Percentiles rank a stretch among this genome's conserved stretches.
These are phyloP conservation scores for Siphamia tubifer DNA, from an alignment of 2,113 vertebrate species.

Conservation along the genomic window DNA sequence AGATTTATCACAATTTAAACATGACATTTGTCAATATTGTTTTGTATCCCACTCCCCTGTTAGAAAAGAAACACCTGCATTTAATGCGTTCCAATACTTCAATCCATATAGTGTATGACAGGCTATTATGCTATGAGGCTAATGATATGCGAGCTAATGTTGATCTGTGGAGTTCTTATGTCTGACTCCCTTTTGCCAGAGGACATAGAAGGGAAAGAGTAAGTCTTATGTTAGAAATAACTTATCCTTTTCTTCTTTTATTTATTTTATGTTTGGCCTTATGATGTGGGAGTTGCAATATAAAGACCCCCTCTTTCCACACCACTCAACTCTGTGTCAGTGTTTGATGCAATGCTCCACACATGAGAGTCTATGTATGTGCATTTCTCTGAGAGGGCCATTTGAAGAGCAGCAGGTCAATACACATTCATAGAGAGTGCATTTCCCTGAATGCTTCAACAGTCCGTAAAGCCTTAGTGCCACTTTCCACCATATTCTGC, in stretches of 20 bases:
- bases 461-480: conserved; percentile 59
- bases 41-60: too few species aligned
- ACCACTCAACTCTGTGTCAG: conserved; percentile 17
- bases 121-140: too few species aligned
- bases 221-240: too few species aligned
- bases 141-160: too few species aligned
- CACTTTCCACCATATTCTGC: conserved; percentile 71
- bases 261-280: not conserved
- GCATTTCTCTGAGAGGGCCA: conserved; percentile 56
- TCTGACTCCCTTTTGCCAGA: not conserved
- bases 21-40: too few species aligned
- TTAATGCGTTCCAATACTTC: too few species aligned
- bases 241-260: too few species aligned
- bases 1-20: too few species aligned
- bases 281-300: not conserved
- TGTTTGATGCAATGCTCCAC: conserved; percentile 50
- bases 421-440: conserved; percentile 76
- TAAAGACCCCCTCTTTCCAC: conserved; percentile 23
- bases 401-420: conserved; percentile 74
- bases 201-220: too few species aligned
- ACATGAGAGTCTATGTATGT: conserved; percentile 46
- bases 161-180: not conserved
- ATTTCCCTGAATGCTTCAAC: conserved; percentile 70
- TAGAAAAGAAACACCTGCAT: too few species aligned
- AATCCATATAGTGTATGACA: too few species aligned